Evolutionary conservation across 2,888 invertebrate species (phyloP).

Genomic region (Xestia sexstrigata): DNA sequence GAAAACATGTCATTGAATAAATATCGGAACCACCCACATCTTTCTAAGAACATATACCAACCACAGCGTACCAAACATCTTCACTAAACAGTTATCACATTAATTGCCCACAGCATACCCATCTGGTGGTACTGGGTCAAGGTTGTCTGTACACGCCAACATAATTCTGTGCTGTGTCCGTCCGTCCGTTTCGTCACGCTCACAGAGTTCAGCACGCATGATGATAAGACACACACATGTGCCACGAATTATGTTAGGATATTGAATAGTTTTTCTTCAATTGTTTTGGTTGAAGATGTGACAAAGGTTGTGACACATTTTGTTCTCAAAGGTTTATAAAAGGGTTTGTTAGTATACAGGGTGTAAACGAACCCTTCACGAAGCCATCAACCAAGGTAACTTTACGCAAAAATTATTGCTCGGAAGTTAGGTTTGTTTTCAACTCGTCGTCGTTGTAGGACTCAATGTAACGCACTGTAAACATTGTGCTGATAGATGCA

Average conservation of each 20-base stretch:
- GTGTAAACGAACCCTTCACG: too few species aligned
- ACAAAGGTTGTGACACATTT: too few species aligned
- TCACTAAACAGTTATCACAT: constrained; percentile 25
- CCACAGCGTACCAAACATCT: constrained; percentile 22
- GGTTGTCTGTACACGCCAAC: constrained; percentile 63
- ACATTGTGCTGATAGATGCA: too few species aligned
- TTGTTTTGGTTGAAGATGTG: neutral
- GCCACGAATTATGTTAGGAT: constrained; percentile 10
- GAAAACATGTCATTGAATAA: neutral
- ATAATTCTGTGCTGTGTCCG: constrained; percentile 64
- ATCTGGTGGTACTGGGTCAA: constrained; percentile 68
- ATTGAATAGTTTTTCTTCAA: neutral
- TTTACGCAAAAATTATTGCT: too few species aligned
- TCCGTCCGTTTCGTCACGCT: constrained; percentile 63
- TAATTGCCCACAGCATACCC: constrained; percentile 42
- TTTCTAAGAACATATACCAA: neutral
- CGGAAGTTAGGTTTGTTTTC: too few species aligned
- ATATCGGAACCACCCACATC: neutral
- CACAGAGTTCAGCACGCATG: constrained; percentile 40
- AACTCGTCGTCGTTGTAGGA: too few species aligned
- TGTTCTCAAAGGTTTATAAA: too few species aligned
- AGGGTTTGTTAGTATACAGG: too few species aligned
- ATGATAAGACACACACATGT: neutral
- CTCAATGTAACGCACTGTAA: too few species aligned
- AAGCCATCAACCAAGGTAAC: too few species aligned